Evolutionary conservation across 1,140 invertebrate species (phyloP).

Genomic region (Melitaea cinxia): DNA sequence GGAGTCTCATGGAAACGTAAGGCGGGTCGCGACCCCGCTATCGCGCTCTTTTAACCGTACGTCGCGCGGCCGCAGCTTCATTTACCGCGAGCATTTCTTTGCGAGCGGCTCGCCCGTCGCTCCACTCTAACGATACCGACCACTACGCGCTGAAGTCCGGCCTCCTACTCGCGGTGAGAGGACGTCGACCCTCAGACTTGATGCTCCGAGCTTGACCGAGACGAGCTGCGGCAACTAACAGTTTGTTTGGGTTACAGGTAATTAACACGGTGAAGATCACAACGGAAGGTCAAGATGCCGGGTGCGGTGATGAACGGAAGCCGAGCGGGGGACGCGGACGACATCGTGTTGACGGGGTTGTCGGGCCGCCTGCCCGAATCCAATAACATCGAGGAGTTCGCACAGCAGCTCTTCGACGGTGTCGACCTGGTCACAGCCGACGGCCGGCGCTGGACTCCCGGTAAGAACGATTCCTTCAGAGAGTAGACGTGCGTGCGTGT

Average conservation of each 20-base stretch:
- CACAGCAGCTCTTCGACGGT: conserved; percentile 87
- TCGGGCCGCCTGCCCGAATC: conserved; percentile 95
- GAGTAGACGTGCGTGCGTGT: no score
- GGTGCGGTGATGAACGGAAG: conserved; percentile 58
- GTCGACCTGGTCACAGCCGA: conserved; percentile 95
- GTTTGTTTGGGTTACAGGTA: conserved; percentile 44
- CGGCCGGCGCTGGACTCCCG: conserved; percentile 85
- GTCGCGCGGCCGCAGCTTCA: conserved; percentile 47
- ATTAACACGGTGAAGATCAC: conserved; percentile 11
- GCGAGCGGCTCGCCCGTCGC: conserved; percentile 39
- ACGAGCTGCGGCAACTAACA: background rate
- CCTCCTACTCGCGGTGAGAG: conserved; percentile 19
- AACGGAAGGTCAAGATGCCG: conserved; percentile 47
- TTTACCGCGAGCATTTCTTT: conserved; percentile 49
- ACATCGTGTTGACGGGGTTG: conserved; percentile 94
- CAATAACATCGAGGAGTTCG: conserved; percentile 93
- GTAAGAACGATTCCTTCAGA: conserved; percentile 34
- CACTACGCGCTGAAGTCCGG: background rate
- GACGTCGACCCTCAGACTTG: conserved; percentile 7
- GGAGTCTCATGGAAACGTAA: conserved; percentile 55
- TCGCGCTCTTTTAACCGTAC: conserved; percentile 65
- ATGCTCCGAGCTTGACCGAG: background rate
- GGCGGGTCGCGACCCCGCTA: conserved; percentile 68
- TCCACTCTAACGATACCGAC: background rate
- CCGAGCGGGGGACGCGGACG: conserved; percentile 78